These are phyloP conservation scores for Drosophila pruinosa DNA, from an alignment of 1,140 invertebrate genomes.

Conservation along the genomic window DNA sequence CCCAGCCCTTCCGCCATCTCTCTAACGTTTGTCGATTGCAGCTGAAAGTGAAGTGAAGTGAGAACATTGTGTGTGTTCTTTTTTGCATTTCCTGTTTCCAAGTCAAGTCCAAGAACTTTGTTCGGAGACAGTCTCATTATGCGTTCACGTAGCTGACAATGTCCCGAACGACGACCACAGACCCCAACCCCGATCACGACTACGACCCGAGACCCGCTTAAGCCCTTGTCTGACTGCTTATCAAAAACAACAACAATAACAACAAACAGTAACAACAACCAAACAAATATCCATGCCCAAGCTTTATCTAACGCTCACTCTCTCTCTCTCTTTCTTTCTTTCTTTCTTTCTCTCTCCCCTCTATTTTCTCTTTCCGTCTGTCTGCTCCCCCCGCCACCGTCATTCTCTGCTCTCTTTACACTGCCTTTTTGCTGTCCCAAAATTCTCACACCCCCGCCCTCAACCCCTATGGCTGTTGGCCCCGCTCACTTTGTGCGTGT, in stretches of 20 bases:
- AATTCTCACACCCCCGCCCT: background rate
- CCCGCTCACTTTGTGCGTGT: background rate
- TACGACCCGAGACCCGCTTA: constrained; percentile 37
- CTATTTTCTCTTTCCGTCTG: constrained; percentile 32
- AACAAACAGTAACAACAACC: constrained; percentile 12
- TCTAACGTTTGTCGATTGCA: background rate
- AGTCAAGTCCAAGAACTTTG: too few species aligned
- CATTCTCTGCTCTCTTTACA: constrained; percentile 30
- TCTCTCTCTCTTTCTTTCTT: constrained; percentile 40
- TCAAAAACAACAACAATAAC: constrained; percentile 26
- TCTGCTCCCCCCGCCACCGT: constrained; percentile 32
- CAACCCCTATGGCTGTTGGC: background rate
- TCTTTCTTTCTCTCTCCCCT: constrained; percentile 32
- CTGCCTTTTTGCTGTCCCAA: constrained; percentile 9
- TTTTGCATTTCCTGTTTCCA: constrained; percentile 42
- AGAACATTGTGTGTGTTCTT: too few species aligned
- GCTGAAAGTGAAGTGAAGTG: background rate
- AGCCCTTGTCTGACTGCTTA: constrained; percentile 46
- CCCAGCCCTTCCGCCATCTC: background rate
- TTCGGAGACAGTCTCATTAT: constrained; percentile 50
- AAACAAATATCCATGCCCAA: constrained; percentile 48
- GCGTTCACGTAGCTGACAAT: constrained; percentile 42
- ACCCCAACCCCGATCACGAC: background rate
- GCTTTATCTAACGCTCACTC: constrained; percentile 63
- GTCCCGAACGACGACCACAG: constrained; percentile 8